phyloP scores from a whole-genome alignment of 1,140 invertebrate genomes.

The Papilio aristodemus region DNA sequence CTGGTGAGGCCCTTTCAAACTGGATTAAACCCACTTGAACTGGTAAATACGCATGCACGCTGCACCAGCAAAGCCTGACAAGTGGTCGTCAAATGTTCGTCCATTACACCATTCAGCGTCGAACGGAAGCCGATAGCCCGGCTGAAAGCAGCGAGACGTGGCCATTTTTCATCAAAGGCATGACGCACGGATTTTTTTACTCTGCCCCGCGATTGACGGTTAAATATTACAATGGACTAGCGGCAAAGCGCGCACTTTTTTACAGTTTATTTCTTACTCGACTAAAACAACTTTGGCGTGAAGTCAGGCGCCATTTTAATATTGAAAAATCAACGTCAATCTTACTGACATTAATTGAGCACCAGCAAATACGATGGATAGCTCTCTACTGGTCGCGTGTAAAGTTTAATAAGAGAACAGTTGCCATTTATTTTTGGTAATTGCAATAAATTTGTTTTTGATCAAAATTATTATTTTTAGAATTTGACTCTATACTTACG shows the following conservation, averaged over 20 bases:
- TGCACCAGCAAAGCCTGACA: constrained; percentile 15
- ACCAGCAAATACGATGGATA: no score
- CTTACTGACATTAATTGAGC: no score
- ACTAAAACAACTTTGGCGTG: neutral
- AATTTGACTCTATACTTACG: no score
- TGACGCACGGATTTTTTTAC: constrained; percentile 23
- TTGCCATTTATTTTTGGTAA: no score
- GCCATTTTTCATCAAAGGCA: constrained; percentile 23
- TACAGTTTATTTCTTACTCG: neutral
- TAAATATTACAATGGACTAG: constrained; percentile 25
- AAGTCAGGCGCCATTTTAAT: neutral
- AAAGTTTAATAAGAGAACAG: no score
- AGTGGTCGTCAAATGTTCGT: constrained; percentile 21
- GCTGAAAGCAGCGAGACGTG: constrained; percentile 10
- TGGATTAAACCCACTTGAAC: constrained; percentile 25
- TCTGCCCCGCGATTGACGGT: constrained; percentile 4
- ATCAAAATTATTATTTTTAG: no score
- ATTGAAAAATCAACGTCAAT: neutral
- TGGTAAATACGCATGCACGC: constrained; percentile 2
- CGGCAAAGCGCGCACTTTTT: neutral
- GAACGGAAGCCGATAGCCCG: constrained; percentile 2
- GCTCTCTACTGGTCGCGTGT: no score
- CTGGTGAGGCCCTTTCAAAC: constrained; percentile 14
- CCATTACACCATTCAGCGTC: constrained; percentile 24
- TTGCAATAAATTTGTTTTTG: no score